Conservation (phyloP, 2,113 vertebrate species). For the Chaetodon trifascialis region DNA sequence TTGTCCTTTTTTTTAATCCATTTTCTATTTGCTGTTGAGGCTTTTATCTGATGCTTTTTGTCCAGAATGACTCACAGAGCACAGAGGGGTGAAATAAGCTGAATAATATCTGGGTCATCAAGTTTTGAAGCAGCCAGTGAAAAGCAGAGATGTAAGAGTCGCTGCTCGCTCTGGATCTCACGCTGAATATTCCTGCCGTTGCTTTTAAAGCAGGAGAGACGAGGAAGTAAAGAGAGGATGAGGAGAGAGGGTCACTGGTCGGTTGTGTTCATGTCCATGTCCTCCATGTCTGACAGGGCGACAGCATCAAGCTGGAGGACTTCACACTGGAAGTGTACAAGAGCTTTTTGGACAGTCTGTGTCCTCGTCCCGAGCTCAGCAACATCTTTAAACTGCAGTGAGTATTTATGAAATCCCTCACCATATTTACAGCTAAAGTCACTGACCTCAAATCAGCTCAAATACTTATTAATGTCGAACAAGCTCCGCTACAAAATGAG, state of each 20-base stretch:
- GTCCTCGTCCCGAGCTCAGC: conserved; percentile 94
- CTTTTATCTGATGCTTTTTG: conserved; percentile 28
- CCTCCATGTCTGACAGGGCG: conserved; percentile 85
- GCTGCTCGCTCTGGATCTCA: conserved; percentile 8
- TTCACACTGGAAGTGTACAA: conserved; percentile 93
- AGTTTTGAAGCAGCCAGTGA: conserved; percentile 34
- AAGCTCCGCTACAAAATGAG: background rate
- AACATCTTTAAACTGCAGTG: conserved; percentile 94
- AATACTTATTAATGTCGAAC: background rate
- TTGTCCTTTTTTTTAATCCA: background rate
- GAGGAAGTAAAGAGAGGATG: background rate
- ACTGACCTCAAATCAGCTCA: conserved; percentile 5
- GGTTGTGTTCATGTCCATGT: background rate
- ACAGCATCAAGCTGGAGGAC: conserved; percentile 95
- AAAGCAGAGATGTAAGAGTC: background rate
- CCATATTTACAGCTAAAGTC: background rate
- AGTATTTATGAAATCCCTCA: conserved; percentile 69
- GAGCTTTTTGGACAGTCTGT: conserved; percentile 92
- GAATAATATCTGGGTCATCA: conserved; percentile 54
- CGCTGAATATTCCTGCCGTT: conserved; percentile 18
- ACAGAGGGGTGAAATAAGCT: conserved; percentile 32
- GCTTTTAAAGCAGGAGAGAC: background rate
- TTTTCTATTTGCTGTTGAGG: background rate
- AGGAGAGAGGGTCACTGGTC: background rate
- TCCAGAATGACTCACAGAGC: conserved; percentile 36